Conservation (phyloP, 2,113 vertebrate genomes). For the Planiliza haematocheilus region DNA sequence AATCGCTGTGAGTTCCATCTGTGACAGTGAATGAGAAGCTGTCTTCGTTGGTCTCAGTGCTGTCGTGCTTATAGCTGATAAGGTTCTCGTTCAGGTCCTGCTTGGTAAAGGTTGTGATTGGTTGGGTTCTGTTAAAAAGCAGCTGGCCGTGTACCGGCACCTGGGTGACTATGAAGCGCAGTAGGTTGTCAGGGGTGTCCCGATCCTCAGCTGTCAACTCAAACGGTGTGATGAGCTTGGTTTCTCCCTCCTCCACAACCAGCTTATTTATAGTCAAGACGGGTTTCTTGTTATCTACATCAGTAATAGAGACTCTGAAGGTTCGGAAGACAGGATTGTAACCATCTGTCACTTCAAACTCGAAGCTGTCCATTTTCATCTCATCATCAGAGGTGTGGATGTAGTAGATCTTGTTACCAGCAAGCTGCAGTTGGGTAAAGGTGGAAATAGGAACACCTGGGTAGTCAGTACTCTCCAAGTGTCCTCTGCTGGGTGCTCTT, state of each 20-base stretch:
- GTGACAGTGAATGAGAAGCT: constrained; percentile 97
- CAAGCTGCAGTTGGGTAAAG: constrained; percentile 95
- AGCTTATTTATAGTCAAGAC: constrained; percentile 89
- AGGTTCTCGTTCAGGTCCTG: constrained; percentile 95
- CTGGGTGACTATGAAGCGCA: constrained; percentile 91
- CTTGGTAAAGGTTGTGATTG: constrained; percentile 88
- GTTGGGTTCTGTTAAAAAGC: constrained; percentile 87
- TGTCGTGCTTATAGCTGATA: constrained; percentile 94
- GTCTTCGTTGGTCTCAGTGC: constrained; percentile 89
- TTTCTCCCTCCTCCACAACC: constrained; percentile 88
- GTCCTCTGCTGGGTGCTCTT: constrained; percentile 91
- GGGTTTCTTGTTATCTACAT: constrained; percentile 97
- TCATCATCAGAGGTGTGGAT: constrained; percentile 96
- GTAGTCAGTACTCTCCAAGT: constrained; percentile 91
- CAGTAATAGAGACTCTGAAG: constrained; percentile 94
- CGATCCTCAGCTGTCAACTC: constrained; percentile 94
- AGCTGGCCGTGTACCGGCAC: constrained; percentile 91
- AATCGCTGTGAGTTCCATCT: constrained; percentile 93
- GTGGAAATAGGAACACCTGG: constrained; percentile 90
- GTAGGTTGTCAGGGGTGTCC: constrained; percentile 88
- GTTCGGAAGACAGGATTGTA: constrained; percentile 95
- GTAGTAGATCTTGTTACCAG: constrained; percentile 96
- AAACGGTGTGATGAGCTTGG: constrained; percentile 95
- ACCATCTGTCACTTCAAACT: constrained; percentile 97
- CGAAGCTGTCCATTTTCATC: constrained; percentile 98